These are phyloP conservation scores for Corythaixoides concolor DNA, from an alignment of 2,113 vertebrate genomes.

Conservation along the genomic window DNA sequence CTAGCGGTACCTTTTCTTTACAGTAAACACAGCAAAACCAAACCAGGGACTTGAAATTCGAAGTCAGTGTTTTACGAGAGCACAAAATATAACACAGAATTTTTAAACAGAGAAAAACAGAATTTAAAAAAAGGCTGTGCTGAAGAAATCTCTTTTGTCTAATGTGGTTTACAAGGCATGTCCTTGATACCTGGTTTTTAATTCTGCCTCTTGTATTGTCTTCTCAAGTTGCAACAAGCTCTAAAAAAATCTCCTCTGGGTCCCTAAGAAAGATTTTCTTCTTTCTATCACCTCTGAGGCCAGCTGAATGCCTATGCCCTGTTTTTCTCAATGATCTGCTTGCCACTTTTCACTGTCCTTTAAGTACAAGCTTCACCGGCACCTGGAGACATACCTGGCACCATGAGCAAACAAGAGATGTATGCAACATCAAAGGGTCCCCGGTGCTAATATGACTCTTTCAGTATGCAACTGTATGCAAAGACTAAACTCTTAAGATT, in stretches of 20 bases:
- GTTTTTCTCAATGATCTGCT: background rate
- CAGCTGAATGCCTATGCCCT: background rate
- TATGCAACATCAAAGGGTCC: background rate
- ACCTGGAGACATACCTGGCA: background rate
- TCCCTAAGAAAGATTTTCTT: background rate
- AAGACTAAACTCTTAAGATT: background rate
- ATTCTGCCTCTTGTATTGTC: background rate
- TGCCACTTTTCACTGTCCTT: background rate
- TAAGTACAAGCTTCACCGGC: background rate
- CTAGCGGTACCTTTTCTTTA: background rate
- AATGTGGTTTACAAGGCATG: fast-evolving
- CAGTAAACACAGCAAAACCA: background rate
- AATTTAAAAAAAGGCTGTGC: background rate
- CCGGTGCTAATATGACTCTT: background rate
- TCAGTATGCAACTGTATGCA: background rate
- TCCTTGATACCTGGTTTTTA: background rate
- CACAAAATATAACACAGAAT: background rate
- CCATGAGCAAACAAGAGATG: background rate
- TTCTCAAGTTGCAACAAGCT: background rate
- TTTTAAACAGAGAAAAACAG: background rate
- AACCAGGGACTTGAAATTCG: background rate
- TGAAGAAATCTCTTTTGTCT: background rate
- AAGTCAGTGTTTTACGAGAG: background rate
- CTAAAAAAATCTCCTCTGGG: background rate
- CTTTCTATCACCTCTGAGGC: background rate